Evolutionary conservation across 2,888 invertebrate species (phyloP).

Genomic region (Lumbricus terrestris): DNA sequence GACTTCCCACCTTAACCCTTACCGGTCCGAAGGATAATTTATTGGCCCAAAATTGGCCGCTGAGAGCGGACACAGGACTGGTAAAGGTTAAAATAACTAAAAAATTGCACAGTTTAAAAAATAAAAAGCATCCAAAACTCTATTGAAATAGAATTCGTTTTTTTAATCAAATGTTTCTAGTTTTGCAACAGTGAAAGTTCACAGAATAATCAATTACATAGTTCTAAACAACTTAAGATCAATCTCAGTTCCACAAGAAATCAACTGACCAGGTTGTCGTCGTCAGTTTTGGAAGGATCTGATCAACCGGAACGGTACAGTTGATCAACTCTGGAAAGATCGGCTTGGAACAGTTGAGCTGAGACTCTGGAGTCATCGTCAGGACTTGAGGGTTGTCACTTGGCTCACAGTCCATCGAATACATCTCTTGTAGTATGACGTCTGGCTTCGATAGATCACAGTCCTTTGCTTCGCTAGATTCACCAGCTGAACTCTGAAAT

Average conservation of each 20-base stretch:
- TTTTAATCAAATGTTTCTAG: too few relatives aligned
- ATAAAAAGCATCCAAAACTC: too few relatives aligned
- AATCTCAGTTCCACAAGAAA: neutral
- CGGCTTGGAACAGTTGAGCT: constrained; percentile 46
- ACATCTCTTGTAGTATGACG: neutral
- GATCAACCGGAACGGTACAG: constrained; percentile 47
- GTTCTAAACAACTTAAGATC: too few relatives aligned
- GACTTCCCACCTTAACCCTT: too few relatives aligned
- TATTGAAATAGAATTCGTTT: too few relatives aligned
- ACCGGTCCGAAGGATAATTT: too few relatives aligned
- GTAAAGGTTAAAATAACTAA: too few relatives aligned
- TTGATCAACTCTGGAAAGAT: constrained; percentile 48
- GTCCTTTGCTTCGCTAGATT: neutral
- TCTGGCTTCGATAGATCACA: constrained; percentile 9
- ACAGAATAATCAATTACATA: too few relatives aligned
- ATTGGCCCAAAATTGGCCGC: too few relatives aligned
- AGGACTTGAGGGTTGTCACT: constrained; percentile 8
- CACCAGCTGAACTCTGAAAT: neutral
- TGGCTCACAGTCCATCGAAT: neutral
- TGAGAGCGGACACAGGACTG: too few relatives aligned
- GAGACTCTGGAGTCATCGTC: constrained; percentile 48
- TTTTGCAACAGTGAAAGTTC: neutral
- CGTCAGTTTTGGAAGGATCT: constrained; percentile 51
- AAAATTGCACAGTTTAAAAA: too few relatives aligned
- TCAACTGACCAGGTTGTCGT: constrained; percentile 50